Evolutionary conservation across 2,113 vertebrate species (phyloP).

Genomic region (Petroica traversi): DNA sequence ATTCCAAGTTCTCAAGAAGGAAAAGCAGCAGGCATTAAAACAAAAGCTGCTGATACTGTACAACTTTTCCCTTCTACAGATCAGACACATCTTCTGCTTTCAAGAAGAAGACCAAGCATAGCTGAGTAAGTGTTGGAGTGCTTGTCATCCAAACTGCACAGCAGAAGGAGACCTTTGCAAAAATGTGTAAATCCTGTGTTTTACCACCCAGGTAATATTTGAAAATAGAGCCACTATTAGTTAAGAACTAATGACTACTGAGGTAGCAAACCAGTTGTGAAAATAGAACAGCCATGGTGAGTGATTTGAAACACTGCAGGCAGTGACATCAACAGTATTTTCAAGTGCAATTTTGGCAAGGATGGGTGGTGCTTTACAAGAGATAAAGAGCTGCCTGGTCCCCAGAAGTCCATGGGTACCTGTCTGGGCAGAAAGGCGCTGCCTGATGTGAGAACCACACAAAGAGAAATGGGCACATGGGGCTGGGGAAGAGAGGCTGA

Average conservation of each 20-base stretch:
- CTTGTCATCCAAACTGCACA: neutral
- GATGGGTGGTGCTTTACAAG: neutral
- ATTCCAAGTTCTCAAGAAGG: slow-evolving; percentile 21
- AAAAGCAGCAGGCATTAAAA: neutral
- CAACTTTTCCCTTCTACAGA: neutral
- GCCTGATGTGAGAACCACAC: neutral
- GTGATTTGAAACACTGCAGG: neutral
- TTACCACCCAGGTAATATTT: neutral
- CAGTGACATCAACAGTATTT: neutral
- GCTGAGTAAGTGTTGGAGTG: neutral
- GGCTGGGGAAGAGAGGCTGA: neutral
- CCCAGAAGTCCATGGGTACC: rapidly evolving
- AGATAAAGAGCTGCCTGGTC: neutral
- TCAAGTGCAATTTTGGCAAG: neutral
- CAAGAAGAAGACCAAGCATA: neutral
- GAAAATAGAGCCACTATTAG: neutral
- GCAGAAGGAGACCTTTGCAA: neutral
- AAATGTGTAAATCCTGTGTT: neutral
- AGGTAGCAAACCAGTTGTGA: neutral
- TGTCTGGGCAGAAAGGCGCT: neutral
- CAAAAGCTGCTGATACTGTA: neutral
- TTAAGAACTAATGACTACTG: neutral
- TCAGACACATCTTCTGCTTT: neutral
- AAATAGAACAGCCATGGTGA: neutral
- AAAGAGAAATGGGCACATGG: rapidly evolving